Evolutionary conservation across 2,113 vertebrate genomes (phyloP).

Genomic region (Cavia porcellus): DNA sequence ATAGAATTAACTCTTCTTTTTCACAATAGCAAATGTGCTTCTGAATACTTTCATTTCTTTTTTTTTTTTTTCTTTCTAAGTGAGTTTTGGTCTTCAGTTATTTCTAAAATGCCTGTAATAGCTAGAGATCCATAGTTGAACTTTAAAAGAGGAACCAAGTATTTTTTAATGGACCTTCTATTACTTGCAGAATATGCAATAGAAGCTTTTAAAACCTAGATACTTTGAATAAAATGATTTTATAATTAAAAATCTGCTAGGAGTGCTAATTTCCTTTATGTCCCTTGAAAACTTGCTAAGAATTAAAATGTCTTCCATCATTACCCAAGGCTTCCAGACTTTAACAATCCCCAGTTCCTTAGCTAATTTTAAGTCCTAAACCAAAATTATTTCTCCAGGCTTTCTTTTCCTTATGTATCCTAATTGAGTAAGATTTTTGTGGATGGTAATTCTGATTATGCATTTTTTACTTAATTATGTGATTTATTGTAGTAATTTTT

Average conservation of each 20-base stretch:
- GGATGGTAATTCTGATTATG: slow-evolving; percentile 71
- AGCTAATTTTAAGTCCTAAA: slow-evolving; percentile 74
- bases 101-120: slow-evolving; percentile 39
- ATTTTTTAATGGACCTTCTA: slow-evolving; percentile 18
- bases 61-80: not conserved
- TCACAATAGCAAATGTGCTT: not conserved
- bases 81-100: slow-evolving; percentile 35
- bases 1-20: not conserved
- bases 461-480: slow-evolving; percentile 81
- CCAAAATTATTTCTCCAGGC: slow-evolving; percentile 59
- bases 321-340: slow-evolving; percentile 20
- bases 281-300: slow-evolving; percentile 72
- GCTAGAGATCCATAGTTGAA: slow-evolving; percentile 33
- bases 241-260: slow-evolving; percentile 79
- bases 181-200: slow-evolving; percentile 36
- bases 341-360: slow-evolving; percentile 52
- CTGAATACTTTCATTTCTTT: not conserved
- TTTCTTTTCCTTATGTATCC: slow-evolving; percentile 21
- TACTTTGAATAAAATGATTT: slow-evolving; percentile 70
- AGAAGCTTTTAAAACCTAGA: not conserved
- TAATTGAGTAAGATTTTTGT: slow-evolving; percentile 73
- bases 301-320: slow-evolving; percentile 73
- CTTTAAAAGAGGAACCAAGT: not conserved
- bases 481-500: slow-evolving; percentile 68
- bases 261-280: slow-evolving; percentile 30